Evolutionary conservation across 37 sponge, comb jelly and placozoan genomes (phyloP).

Genomic region (Ephydatia muelleri): DNA sequence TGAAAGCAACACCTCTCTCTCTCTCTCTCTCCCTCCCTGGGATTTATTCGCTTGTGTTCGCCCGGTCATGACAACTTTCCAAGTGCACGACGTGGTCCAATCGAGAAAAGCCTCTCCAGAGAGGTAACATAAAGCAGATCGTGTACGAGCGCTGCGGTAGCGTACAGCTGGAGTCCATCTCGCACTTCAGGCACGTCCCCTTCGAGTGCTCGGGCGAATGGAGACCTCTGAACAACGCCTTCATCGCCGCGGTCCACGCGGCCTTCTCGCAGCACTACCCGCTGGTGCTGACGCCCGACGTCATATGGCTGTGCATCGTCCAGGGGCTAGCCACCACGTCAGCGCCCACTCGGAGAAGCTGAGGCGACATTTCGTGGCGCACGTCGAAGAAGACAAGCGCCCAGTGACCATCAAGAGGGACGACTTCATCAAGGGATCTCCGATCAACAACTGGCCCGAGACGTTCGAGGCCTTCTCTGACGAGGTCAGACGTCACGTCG

Average conservation of each 20-base stretch:
- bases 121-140: neutral
- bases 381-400: slow-evolving; percentile 58
- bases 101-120: neutral
- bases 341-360: slow-evolving; percentile 62
- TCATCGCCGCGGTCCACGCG: slow-evolving; percentile 32
- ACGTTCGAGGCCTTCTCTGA: slow-evolving; percentile 55
- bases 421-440: slow-evolving; percentile 54
- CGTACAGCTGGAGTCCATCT: slow-evolving; percentile 3
- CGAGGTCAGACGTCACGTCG: slow-evolving; percentile 48
- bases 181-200: slow-evolving; percentile 21
- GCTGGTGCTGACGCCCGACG: slow-evolving; percentile 55
- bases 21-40: neutral
- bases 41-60: neutral
- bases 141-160: slow-evolving; percentile 27
- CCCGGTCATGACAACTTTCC: slow-evolving; percentile 12
- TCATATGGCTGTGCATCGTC: slow-evolving; percentile 59
- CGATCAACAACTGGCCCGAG: slow-evolving; percentile 56
- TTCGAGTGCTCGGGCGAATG: slow-evolving; percentile 13
- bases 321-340: slow-evolving; percentile 57
- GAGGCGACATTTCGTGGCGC: slow-evolving; percentile 56
- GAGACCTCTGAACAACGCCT: slow-evolving; percentile 13
- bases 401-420: slow-evolving; percentile 16
- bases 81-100: slow-evolving; percentile 23
- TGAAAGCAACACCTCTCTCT: neutral
- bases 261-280: slow-evolving; percentile 56